These are phyloP conservation scores for Myzus persicae DNA, from an alignment of 1,140 invertebrate species.

Conservation along the genomic window DNA sequence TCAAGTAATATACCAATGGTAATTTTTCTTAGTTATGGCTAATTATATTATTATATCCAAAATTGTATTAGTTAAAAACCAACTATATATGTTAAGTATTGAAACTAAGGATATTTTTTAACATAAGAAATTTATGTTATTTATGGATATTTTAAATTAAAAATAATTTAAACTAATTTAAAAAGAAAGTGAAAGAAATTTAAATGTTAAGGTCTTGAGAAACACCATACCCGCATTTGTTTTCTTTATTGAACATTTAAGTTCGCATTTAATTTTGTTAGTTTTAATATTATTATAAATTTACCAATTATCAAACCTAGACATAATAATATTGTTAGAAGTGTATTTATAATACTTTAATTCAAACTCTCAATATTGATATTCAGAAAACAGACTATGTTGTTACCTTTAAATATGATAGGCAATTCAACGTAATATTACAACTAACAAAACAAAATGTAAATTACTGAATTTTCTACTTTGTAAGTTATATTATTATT, in stretches of 20 bases:
- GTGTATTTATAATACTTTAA: not conserved
- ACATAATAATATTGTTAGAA: not conserved
- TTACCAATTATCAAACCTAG: not conserved
- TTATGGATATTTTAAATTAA: not conserved
- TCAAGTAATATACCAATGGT: not conserved
- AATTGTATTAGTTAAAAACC: no score
- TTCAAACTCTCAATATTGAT: not conserved
- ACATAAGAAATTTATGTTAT: not conserved
- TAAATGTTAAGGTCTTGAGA: not conserved
- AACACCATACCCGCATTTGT: not conserved
- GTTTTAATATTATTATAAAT: not conserved
- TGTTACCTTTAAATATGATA: not conserved
- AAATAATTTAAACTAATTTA: not conserved
- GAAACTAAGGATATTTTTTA: not conserved
- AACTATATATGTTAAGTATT: no score
- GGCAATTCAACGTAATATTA: not conserved
- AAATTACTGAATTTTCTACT: not conserved
- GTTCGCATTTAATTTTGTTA: not conserved
- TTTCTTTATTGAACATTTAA: not conserved
- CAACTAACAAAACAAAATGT: not conserved
- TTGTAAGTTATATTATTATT: no score
- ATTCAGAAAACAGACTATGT: not conserved
- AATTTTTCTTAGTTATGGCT: not conserved
- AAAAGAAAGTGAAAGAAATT: not conserved
- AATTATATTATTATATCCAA: not conserved